Conservation (phyloP, 2,888 invertebrate genomes). For the Eueremaeus valkanovi region DNA sequence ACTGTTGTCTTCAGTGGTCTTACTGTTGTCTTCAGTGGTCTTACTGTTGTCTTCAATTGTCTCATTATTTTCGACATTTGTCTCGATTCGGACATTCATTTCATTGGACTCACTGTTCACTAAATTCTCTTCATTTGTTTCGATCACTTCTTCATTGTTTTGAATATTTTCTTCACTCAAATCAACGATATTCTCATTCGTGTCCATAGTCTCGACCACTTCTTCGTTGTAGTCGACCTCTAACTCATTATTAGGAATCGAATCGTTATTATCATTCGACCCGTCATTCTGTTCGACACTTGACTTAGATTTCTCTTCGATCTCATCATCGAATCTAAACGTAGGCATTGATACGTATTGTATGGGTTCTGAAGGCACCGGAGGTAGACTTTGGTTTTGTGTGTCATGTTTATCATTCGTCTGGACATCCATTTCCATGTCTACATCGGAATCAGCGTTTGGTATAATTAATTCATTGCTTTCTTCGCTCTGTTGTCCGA, state of each 20-base stretch:
- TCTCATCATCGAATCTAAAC: not conserved
- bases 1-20: too few species aligned
- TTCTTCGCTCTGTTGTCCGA: not conserved
- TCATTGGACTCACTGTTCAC: too few species aligned
- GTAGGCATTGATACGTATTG: constrained; percentile 20
- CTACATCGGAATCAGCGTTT: not conserved
- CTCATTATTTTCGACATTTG: not conserved
- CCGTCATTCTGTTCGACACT: not conserved
- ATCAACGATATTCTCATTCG: not conserved
- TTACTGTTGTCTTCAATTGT: too few species aligned
- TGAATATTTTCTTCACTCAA: not conserved
- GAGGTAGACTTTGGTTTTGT: not conserved
- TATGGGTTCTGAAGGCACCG: not conserved
- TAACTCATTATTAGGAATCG: not conserved
- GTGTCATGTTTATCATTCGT: not conserved
- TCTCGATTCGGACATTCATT: not conserved
- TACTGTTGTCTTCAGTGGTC: too few species aligned
- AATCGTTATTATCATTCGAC: not conserved
- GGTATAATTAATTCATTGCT: not conserved
- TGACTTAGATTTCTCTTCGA: not conserved
- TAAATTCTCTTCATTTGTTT: not conserved
- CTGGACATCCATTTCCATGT: not conserved
- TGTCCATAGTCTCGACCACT: not conserved
- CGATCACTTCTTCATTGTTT: not conserved
- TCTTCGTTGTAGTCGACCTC: not conserved